Evolutionary conservation across 2,888 invertebrate species (phyloP), one percentile per base, ranked within the genome.

Genomic region (Drosophila lacicola): DNA sequence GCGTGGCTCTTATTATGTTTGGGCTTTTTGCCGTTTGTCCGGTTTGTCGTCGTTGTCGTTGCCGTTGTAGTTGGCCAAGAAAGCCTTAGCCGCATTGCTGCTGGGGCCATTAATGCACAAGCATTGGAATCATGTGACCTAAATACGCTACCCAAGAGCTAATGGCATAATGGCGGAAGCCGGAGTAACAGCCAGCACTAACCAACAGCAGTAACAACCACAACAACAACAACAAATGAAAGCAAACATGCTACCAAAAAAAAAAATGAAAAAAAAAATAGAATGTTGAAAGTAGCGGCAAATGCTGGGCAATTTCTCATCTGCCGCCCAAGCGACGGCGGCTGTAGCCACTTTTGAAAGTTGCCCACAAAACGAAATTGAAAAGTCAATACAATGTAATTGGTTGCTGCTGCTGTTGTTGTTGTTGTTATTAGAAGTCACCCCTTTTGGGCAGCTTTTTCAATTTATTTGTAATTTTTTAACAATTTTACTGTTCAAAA

Each of bases 401-500:
- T 81, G 74, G 58, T 70, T 55, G 60, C 60, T 55, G 54, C 34
- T 68, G 51, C 47, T 61, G 53, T 55, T 62, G 39, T 25, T 50
- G 55, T 55, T 45, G 55, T 21, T 56, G 39, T 47, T 78, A 55
- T 70, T 66, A 50, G 50, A 25, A 25, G 36, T 14, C 41, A 62
- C 51, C 60, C 72, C 57, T 69, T 80, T 60, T 70, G 45, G 63
- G 47, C 39, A 25, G 70, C 66, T 78, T 70, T 73, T 83, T 84
- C 85, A 88, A 89, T 86, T 89, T 89, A 87, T 80, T 77, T 86
- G 80, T 74, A 89, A 89, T 86, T 86, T 87, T 87, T 89, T 76
- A 85, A 87, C 86, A 86, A 87, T 86, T 89, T 87, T 80, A 82
- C 78, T 78, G 82, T 58, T 70, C 53, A 60, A 70, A 73, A 70